A percentile compares a stretch with the other conserved stretches of the same genome.
These are phyloP conservation scores for Metellina segmentata DNA, from an alignment of 2,888 invertebrate species.

Conservation along the genomic window DNA sequence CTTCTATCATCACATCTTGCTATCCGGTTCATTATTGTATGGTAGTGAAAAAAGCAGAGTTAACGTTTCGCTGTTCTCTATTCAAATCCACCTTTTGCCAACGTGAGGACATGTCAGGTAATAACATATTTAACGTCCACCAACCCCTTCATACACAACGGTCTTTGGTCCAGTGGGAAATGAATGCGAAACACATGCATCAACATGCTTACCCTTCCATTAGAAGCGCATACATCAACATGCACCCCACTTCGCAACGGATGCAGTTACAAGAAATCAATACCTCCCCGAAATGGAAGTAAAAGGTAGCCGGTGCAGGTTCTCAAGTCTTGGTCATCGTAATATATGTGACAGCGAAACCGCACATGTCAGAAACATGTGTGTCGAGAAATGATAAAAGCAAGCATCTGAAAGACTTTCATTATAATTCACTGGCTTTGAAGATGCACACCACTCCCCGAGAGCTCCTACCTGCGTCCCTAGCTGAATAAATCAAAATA, in stretches of 20 bases:
- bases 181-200: too few relatives aligned
- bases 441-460: background rate
- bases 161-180: too few relatives aligned
- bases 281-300: background rate
- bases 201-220: too few relatives aligned
- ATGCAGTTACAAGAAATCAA: background rate
- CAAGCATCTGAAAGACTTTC: conserved; percentile 16
- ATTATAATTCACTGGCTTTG: conserved; percentile 12
- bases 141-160: too few relatives aligned
- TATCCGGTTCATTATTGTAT: too few relatives aligned
- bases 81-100: too few relatives aligned
- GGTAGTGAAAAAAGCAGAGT: too few relatives aligned
- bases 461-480: background rate
- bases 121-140: too few relatives aligned
- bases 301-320: background rate
- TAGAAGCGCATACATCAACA: background rate
- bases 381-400: conserved; percentile 14
- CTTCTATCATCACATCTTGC: too few relatives aligned
- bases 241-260: background rate
- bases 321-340: conserved; percentile 12
- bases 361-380: conserved; percentile 29
- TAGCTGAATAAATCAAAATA: conserved; percentile 28
- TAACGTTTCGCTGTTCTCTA: too few relatives aligned
- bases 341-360: conserved; percentile 11
- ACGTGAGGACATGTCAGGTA: too few relatives aligned